Percentiles rank a stretch among this genome's conserved stretches.
These are phyloP conservation scores for Gymnosoma rotundatum DNA, from an alignment of 2,888 invertebrate genomes.

Conservation along the genomic window DNA sequence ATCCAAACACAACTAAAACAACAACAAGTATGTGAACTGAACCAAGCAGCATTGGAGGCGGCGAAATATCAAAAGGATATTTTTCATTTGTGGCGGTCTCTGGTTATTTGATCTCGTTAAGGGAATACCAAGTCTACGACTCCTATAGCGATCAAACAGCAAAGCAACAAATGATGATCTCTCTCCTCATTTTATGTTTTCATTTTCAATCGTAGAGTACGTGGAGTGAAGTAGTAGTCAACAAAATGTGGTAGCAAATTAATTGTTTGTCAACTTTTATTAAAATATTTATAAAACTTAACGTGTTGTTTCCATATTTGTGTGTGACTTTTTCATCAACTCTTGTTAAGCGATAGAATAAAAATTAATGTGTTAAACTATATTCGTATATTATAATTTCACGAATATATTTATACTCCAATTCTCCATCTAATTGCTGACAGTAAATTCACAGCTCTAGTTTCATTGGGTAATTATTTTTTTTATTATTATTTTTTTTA, in stretches of 20 bases:
- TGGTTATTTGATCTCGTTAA: slow-evolving; percentile 67
- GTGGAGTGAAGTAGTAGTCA: background rate
- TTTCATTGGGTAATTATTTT: too few relatives aligned
- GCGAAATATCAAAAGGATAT: slow-evolving; percentile 62
- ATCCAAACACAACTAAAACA: slow-evolving; percentile 4
- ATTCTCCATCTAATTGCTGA: background rate
- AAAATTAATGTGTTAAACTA: slow-evolving; percentile 6
- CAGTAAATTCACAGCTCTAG: background rate
- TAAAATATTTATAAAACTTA: slow-evolving; percentile 5
- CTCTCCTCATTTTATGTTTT: slow-evolving; percentile 29
- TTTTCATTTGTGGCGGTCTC: slow-evolving; percentile 66
- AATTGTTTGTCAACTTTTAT: slow-evolving; percentile 64
- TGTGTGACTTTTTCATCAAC: background rate
- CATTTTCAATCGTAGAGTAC: slow-evolving; percentile 9
- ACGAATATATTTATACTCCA: background rate
- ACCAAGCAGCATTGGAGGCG: slow-evolving; percentile 38
- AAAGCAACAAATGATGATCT: slow-evolving; percentile 1
- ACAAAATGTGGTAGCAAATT: slow-evolving; percentile 61
- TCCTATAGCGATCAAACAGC: slow-evolving; percentile 51
- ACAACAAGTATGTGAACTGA: slow-evolving; percentile 37
- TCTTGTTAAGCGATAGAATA: background rate
- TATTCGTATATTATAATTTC: background rate
- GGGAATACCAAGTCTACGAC: slow-evolving; percentile 62
- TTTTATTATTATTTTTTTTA: background rate
- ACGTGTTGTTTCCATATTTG: background rate